Conservation (phyloP, 2,113 vertebrate species). For the Spheniscus mendiculus region DNA sequence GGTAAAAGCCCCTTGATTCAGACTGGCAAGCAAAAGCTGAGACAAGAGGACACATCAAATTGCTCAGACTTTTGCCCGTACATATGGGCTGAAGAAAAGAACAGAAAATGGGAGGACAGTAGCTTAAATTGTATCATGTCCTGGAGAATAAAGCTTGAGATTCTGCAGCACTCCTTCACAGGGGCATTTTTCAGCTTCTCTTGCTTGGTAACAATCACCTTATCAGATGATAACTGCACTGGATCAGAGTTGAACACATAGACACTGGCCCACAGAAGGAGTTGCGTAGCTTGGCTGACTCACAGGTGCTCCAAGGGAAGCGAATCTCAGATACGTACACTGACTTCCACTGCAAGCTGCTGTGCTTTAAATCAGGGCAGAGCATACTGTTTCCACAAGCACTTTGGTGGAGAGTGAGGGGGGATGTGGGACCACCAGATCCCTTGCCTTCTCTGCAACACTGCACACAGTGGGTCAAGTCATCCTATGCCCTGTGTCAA, state of each 20-base stretch:
- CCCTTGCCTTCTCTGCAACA: not conserved
- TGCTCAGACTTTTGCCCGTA: not conserved
- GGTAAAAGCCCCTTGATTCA: not conserved
- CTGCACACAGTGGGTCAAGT: not conserved
- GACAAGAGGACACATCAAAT: not conserved
- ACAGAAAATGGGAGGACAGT: not conserved
- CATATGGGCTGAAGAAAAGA: not conserved
- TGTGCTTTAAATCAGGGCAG: not conserved
- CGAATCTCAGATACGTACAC: rapidly evolving
- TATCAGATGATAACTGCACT: not conserved
- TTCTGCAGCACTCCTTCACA: not conserved
- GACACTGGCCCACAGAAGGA: not conserved
- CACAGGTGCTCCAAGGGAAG: not conserved
- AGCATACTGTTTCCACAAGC: not conserved
- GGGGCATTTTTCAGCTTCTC: not conserved
- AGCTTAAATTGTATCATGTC: not conserved
- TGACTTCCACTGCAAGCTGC: not conserved
- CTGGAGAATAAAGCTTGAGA: not conserved
- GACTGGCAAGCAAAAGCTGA: not conserved
- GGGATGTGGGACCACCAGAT: not conserved
- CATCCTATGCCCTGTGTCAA: too few relatives aligned
- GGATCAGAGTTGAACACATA: not conserved
- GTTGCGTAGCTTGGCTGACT: not conserved
- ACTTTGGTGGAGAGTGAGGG: not conserved
- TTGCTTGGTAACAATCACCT: not conserved